Base-by-base conservation (phyloP, 2,888 invertebrate genomes). In the Drosophila mayaguana region DNA sequence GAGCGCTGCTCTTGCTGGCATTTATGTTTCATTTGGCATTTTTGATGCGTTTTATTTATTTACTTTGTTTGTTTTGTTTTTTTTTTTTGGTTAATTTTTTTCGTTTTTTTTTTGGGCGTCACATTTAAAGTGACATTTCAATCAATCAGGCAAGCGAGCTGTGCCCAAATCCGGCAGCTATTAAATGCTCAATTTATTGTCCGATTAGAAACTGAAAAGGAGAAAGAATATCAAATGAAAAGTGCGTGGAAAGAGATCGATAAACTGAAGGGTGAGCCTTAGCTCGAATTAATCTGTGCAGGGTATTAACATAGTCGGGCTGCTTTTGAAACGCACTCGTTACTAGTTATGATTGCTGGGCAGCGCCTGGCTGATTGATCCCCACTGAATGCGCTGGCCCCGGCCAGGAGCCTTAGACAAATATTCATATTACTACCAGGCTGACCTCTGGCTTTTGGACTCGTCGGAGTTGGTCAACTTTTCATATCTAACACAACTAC, bases 91-190 rank as follows among this genome's bases (percentile, higher is more conserved):
- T 78, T 68, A 65, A 61, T 70, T 79, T 80, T 80, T 71, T 70
- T 67, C 64, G 64, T 45, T 25, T 25, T 5, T 53, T 25, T 53
- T 53, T 45, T 70, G 45, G 77, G 66, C 75, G 65, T 70, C 78
- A 71, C 81, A 79, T 84, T 88, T 89, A 91, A 88, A 88, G 88
- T 90, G 88, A 87, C 88, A 90, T 89, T 90, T 91, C 90, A 91
- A 91, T 91, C 91, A 91, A 91, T 91, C 91, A 90, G 63, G 45
- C 74, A n/a, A 43, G 45, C 45, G 51, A 32, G 43, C 25, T 16
- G 25, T 46, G 8, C 48, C 20, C 61, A 36, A 32, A 43, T 51
- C 50, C 20, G 55, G 60, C 36, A 48, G 51, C 53, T 56, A 60
- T 76, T 77, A 76, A 77, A 73, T 76, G 76, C 57, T 53, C 65